Conservation (phyloP, 2,888 invertebrate genomes). For the Zelleria hepariella region DNA sequence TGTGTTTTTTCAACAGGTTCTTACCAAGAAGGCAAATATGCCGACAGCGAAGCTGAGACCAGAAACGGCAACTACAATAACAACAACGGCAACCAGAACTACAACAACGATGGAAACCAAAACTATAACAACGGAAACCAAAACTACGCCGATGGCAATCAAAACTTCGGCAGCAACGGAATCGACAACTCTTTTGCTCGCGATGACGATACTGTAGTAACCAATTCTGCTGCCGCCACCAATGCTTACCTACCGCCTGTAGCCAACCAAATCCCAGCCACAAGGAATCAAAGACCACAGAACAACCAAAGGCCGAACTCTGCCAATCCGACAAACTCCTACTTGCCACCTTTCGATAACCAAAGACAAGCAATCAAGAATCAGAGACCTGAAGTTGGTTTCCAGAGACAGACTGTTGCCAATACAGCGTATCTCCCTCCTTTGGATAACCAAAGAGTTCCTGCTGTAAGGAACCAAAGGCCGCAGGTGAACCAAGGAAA, state of each 20-base stretch:
- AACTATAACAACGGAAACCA: not conserved
- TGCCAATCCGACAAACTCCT: not conserved
- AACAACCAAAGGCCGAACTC: not conserved
- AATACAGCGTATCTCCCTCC: not conserved
- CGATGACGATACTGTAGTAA: not conserved
- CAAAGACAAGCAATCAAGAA: not conserved
- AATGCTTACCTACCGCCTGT: not conserved
- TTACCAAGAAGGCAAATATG: slow-evolving; percentile 49
- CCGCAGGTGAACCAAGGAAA: not conserved
- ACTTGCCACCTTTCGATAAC: not conserved
- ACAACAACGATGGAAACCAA: slow-evolving; percentile 13
- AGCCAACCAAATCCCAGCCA: not conserved
- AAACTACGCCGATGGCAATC: slow-evolving; percentile 14
- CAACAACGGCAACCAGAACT: slow-evolving; percentile 13
- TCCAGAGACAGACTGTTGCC: not conserved
- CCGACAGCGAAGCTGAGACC: slow-evolving; percentile 10
- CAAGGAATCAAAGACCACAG: not conserved
- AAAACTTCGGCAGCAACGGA: slow-evolving; percentile 10
- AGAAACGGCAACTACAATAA: slow-evolving; percentile 3
- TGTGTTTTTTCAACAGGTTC: slow-evolving; percentile 30
- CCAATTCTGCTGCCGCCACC: not conserved
- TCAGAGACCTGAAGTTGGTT: not conserved
- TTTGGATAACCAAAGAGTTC: not conserved
- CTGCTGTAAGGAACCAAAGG: not conserved
- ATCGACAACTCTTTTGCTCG: slow-evolving; percentile 11